Percentiles rank a stretch among this genome's conserved stretches.
phyloP scores from a whole-genome alignment of 2,797 vertebrate genomes.

The Antrozous pallidus region DNA sequence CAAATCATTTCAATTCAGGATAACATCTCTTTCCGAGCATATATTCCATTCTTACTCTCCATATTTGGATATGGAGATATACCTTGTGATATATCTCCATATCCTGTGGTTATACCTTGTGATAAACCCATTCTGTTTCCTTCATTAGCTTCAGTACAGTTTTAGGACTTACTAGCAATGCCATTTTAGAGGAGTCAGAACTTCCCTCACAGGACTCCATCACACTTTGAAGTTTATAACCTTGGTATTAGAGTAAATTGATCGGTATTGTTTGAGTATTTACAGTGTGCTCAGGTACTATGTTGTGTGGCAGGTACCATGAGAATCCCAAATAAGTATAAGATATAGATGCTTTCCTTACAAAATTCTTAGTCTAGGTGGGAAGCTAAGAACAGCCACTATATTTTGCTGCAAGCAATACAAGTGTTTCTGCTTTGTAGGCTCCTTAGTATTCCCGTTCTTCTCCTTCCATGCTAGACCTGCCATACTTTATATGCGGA shows the following conservation, averaged over 20 bases:
- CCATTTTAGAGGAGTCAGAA: neutral
- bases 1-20: slow-evolving; percentile 38
- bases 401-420: neutral
- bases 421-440: neutral
- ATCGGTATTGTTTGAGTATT: neutral
- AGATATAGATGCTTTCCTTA: neutral
- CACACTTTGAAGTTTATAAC: slow-evolving; percentile 20
- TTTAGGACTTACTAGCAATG: neutral
- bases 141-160: neutral
- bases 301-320: neutral
- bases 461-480: neutral
- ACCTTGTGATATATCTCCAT: no score
- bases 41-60: slow-evolving; percentile 10
- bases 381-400: neutral
- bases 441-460: neutral
- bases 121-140: neutral
- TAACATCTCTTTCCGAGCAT: slow-evolving; percentile 15
- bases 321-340: slow-evolving; percentile 34
- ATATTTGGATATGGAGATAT: no score
- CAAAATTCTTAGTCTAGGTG: slow-evolving; percentile 14
- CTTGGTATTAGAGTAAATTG: neutral
- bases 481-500: neutral
- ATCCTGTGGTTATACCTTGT: neutral
- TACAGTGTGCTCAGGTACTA: neutral
- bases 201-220: neutral